Conservation (phyloP, 92 coral and sea anemone genomes). For the Desmophyllum pertusum region DNA sequence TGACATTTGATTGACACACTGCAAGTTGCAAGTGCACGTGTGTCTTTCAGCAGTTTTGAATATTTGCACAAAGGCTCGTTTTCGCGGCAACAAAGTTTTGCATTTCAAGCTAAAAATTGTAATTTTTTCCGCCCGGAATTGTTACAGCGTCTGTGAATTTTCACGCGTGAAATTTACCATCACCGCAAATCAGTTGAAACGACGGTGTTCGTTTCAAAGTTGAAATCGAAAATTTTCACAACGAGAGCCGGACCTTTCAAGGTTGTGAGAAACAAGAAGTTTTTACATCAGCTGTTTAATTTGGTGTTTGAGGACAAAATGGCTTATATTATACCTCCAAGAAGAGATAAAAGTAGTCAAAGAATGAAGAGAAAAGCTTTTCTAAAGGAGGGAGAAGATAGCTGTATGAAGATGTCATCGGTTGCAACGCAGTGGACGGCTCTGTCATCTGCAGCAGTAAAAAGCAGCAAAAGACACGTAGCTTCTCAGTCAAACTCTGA, state of each 20-base stretch:
- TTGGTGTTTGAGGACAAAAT: neutral
- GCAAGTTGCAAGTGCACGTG: conserved; percentile 35
- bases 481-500: neutral
- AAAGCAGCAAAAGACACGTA: neutral
- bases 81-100: neutral
- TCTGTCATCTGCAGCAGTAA: neutral
- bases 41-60: neutral
- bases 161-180: conserved; percentile 24
- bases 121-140: neutral
- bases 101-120: neutral
- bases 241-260: neutral
- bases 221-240: neutral
- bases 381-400: neutral
- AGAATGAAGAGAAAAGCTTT: conserved; percentile 5
- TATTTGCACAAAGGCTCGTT: conserved; percentile 13
- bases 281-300: neutral
- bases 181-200: conserved; percentile 10
- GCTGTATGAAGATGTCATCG: neutral
- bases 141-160: neutral
- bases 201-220: conserved; percentile 9
- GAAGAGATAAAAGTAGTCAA: conserved; percentile 8
- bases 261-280: neutral
- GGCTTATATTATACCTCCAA: conserved; percentile 12
- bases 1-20: conserved; percentile 46
- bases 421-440: conserved; percentile 10